Conservation (phyloP, 1,140 invertebrate genomes). For the Drosophila tsacasi region DNA sequence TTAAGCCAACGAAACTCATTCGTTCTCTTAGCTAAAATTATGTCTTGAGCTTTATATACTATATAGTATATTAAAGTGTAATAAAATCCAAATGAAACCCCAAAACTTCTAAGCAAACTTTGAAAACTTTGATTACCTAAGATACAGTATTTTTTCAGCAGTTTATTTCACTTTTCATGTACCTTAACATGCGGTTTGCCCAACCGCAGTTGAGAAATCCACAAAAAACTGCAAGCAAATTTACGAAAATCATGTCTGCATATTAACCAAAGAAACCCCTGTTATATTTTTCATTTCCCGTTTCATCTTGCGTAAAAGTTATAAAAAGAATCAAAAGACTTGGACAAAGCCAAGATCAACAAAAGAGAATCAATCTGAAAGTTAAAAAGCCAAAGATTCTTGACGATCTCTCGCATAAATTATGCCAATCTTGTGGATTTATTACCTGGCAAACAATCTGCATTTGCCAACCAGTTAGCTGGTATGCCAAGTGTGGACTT, state of each 20-base stretch:
- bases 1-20: too few relatives aligned
- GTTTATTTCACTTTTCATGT: background rate
- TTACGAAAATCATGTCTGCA: conserved; percentile 1
- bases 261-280: conserved; percentile 1
- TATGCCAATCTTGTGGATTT: background rate
- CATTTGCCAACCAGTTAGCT: conserved; percentile 9
- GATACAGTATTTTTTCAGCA: too few relatives aligned
- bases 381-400: background rate
- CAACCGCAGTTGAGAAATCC: conserved; percentile 5
- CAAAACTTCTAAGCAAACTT: background rate
- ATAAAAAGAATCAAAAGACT: background rate
- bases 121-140: background rate
- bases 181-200: background rate
- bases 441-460: conserved; percentile 3
- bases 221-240: background rate
- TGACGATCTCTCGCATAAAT: background rate
- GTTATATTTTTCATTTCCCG: conserved; percentile 3
- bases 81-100: background rate
- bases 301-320: background rate
- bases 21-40: too few relatives aligned
- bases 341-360: background rate
- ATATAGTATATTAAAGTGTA: background rate
- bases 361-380: background rate
- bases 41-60: background rate
- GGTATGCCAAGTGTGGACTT: background rate